Evolutionary conservation across 92 coral and sea anemone genomes (phyloP).

Genomic region (Pocillopora meandrina): DNA sequence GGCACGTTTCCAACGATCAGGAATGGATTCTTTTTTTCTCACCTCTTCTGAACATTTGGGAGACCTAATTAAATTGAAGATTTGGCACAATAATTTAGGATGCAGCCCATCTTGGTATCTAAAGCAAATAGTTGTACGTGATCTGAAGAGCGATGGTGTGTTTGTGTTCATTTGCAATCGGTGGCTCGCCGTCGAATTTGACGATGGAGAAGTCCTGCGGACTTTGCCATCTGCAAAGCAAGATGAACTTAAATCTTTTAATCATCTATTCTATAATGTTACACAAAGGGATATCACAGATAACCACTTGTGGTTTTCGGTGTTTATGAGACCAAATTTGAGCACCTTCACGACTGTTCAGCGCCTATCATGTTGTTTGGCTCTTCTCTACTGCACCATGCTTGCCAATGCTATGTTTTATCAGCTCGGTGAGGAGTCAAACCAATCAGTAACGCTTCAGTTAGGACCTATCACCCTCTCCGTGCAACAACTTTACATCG

Average conservation of each 20-base stretch:
- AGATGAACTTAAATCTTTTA: constrained; percentile 69
- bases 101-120: constrained; percentile 87
- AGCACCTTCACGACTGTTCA: constrained; percentile 90
- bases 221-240: constrained; percentile 68
- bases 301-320: constrained; percentile 89
- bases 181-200: constrained; percentile 95
- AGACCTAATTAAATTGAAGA: constrained; percentile 58
- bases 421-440: constrained; percentile 35
- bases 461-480: constrained; percentile 58
- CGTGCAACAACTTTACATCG: constrained; percentile 58
- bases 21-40: constrained; percentile 77
- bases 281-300: constrained; percentile 71
- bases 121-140: constrained; percentile 79
- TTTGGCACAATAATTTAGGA: constrained; percentile 96
- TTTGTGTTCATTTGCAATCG: constrained; percentile 85
- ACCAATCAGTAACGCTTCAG: constrained; percentile 38
- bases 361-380: constrained; percentile 87
- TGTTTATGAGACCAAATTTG: constrained; percentile 71
- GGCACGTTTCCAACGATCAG: constrained; percentile 74
- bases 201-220: constrained; percentile 83
- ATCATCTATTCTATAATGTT: constrained; percentile 61
- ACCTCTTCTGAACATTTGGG: constrained; percentile 77
- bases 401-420: constrained; percentile 75
- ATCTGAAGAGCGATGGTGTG: constrained; percentile 61
- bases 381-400: constrained; percentile 76